These are phyloP conservation scores for Catocala fraxini DNA, from an alignment of 2,888 invertebrate species.

Conservation along the genomic window DNA sequence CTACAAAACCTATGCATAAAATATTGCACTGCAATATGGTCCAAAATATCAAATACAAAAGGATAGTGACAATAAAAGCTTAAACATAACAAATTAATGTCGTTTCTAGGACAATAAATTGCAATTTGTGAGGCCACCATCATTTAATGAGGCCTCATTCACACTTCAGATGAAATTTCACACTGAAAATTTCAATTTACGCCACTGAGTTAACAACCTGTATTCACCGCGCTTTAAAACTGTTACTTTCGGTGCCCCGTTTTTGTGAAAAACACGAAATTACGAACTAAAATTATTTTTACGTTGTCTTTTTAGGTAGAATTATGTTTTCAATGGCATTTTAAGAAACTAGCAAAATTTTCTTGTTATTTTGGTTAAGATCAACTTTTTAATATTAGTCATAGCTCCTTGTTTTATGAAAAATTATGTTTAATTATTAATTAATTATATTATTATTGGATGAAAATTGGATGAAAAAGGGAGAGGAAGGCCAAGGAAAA, in stretches of 20 bases:
- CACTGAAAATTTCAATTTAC: constrained; percentile 64
- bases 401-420: too few relatives aligned
- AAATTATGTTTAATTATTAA: too few relatives aligned
- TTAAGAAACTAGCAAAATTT: too few relatives aligned
- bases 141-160: constrained; percentile 56
- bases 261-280: constrained; percentile 14
- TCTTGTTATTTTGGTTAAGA: too few relatives aligned
- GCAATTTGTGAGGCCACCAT: constrained; percentile 54
- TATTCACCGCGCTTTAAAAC: constrained; percentile 43
- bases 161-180: constrained; percentile 49
- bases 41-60: constrained; percentile 11
- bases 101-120: constrained; percentile 55
- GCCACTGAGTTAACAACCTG: constrained; percentile 48
- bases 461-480: too few relatives aligned
- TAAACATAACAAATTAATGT: constrained; percentile 48
- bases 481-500: too few relatives aligned
- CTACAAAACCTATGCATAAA: too few relatives aligned
- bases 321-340: too few relatives aligned
- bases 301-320: neutral
- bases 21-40: too few relatives aligned
- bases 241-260: constrained; percentile 13
- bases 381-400: too few relatives aligned
- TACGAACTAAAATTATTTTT: neutral
- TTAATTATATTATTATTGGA: too few relatives aligned
- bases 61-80: constrained; percentile 34